Evolutionary conservation across 2,888 invertebrate species (phyloP), one percentile per base, ranked within the genome.

Genomic region (Calameuta idolon): DNA sequence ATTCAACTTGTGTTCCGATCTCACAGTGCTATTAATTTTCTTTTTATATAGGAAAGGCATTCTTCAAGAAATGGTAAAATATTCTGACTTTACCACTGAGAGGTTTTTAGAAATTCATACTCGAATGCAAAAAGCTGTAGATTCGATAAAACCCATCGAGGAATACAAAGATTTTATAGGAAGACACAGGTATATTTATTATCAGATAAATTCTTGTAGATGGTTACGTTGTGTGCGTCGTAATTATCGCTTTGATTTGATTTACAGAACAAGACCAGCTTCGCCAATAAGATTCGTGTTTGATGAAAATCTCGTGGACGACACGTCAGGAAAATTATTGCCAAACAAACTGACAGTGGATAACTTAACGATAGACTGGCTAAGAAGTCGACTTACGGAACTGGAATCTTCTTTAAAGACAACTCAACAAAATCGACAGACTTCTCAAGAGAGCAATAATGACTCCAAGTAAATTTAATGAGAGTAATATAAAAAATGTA

Each of bases 261-360:
- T 75, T 68, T 34, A 69, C 35, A 71, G 98, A 93, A 96, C 97
- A 75, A 95, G 96, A 55, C 96, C 97, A 71, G 94, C 96, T 78
- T 94, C 95, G 78, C 96, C 96, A 34, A 92, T 96, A 74, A 94
- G 95, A 82, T 97, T 98, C 89, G 95, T 95, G 76, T 98, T 98
- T 91, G 98, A 98, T 91, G 96, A 96, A 87, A 95, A 95, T 85
- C 93, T 98, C 80, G 96, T 98, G 68, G 97, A 97, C 87, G 97
- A 98, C 87, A 97, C 97, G 76, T 96, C 96, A 76, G 97, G 98
- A 12, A 96, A 96, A 91, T 93, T 98, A 75, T 94, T 95, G 86
- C 96, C 97, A n/a, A 97, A 97, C 92, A 96, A 96, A 89, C 91
- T 98, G 83, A 97, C 98, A 0, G 97, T 98, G 0, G 98, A 98